Percentiles rank a stretch among this genome's conserved stretches.
phyloP scores from a whole-genome alignment of 2,888 invertebrate genomes.

The Orthosia gracilis region DNA sequence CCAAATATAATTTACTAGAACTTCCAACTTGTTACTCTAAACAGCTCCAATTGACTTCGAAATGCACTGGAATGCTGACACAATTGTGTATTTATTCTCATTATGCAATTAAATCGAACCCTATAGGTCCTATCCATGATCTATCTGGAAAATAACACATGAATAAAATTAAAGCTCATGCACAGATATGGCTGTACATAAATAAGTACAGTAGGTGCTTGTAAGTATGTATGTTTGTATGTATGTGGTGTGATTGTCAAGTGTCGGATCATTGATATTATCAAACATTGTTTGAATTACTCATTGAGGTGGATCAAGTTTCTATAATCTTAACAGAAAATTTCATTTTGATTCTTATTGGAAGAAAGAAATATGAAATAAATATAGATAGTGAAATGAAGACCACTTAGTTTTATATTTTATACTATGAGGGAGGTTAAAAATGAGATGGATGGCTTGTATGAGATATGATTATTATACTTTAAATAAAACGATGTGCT shows the following conservation, averaged over 20 bases:
- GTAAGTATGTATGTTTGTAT: not conserved
- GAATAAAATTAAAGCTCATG: slow-evolving; percentile 9
- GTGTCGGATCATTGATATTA: slow-evolving; percentile 9
- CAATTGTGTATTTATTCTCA: not conserved
- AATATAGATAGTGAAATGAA: not conserved
- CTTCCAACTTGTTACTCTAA: not conserved
- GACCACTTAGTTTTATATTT: not conserved
- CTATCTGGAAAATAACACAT: not conserved
- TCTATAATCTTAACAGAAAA: not conserved
- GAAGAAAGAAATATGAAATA: not conserved
- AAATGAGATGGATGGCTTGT: no score
- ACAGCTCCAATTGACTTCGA: not conserved
- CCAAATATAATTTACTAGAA: not conserved
- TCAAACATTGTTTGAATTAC: slow-evolving; percentile 46
- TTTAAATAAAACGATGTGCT: no score
- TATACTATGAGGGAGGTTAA: not conserved
- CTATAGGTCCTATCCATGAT: not conserved
- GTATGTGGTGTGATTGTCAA: not conserved
- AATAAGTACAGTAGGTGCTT: not conserved
- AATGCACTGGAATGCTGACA: not conserved
- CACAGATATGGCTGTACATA: not conserved
- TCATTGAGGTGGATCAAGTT: slow-evolving; percentile 11
- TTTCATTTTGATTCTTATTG: no score
- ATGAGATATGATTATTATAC: no score
- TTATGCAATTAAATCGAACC: not conserved